Evolutionary conservation across 2,888 invertebrate genomes (phyloP), one percentile per base, ranked within the genome.

Genomic region (Mactromeris polynyma): DNA sequence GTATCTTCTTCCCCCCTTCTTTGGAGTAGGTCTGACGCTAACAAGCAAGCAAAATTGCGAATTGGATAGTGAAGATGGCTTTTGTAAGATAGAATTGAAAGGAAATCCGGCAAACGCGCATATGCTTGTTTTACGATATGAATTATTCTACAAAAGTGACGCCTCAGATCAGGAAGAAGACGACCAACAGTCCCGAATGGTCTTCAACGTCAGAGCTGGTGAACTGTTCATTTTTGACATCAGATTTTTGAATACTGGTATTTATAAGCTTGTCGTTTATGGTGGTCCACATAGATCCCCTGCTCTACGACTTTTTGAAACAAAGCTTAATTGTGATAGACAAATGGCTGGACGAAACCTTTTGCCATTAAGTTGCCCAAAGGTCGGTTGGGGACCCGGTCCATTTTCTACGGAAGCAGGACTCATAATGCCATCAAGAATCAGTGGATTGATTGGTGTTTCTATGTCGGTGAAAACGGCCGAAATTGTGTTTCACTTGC

Each of bases 361-460:
- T 1, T 64, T 92, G 11, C 92, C 93, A 2, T 58, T 92, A 19
- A 84, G 77, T 26, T 86, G 91, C n/a, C 88, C 85, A 6, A 78
- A 87, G 0, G 78, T 91, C 40, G 93, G 93, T 0, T 93, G 90
- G 87, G 93, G 93, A 7, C 93, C 93, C 6, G 92, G 93, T 14
- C 93, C 92, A 7, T 69, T 51, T 4, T 51, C 89, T 0, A 87
- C 84, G 31, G 84, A 86, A 46, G 91, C 91, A 7, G 93, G 93
- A 17, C 85, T 93, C 0, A 51, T 91, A 11, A 42, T 92, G 73
- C 92, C 93, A 26, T 91, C 93, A n/a, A 86, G 89, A 42, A 83
- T 85, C 17, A 91, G 85, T 51, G 93, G 93, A 31, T 46, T 90
- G 6, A 87, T 92, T 26, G 86, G 89, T 21, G 88, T 90, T 17